Conservation (phyloP, 2,888 invertebrate species). For the Maniola hyperantus region DNA sequence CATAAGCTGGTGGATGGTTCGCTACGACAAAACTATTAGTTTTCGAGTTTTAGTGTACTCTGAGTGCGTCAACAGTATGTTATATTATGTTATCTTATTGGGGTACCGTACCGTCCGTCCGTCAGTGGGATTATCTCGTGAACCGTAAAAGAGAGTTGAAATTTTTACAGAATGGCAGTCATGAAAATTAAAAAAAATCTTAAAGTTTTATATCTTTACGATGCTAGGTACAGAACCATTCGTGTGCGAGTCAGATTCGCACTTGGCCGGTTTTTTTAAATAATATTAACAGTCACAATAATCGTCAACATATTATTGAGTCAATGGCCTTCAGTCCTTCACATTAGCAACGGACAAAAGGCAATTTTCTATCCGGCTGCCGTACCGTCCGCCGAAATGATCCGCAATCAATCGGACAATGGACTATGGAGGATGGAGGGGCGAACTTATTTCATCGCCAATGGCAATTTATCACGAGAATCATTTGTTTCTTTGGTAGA, state of each 20-base stretch:
- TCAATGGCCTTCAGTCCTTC: constrained; percentile 1
- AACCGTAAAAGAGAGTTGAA: no score
- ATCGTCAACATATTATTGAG: neutral
- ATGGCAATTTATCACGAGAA: constrained; percentile 65
- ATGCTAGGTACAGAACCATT: no score
- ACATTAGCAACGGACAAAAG: constrained; percentile 43
- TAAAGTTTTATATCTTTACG: no score
- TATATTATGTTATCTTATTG: neutral
- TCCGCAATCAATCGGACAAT: constrained; percentile 76
- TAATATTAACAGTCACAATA: no score
- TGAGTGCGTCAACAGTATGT: neutral
- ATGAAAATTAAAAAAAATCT: no score
- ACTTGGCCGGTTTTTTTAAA: no score
- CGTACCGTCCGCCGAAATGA: constrained; percentile 70
- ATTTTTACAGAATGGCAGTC: no score
- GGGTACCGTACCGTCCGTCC: no score
- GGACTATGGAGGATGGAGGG: constrained; percentile 65
- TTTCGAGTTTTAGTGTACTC: neutral
- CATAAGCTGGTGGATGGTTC: constrained; percentile 14
- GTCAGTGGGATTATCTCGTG: no score
- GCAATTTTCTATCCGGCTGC: constrained; percentile 60
- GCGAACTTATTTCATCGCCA: constrained; percentile 61
- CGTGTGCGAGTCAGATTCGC: no score
- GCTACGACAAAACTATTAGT: constrained; percentile 12
- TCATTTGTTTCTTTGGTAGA: constrained; percentile 59